These are phyloP conservation scores for Himalopsyche kuldschensis DNA, from an alignment of 2,888 invertebrate genomes.

Conservation along the genomic window DNA sequence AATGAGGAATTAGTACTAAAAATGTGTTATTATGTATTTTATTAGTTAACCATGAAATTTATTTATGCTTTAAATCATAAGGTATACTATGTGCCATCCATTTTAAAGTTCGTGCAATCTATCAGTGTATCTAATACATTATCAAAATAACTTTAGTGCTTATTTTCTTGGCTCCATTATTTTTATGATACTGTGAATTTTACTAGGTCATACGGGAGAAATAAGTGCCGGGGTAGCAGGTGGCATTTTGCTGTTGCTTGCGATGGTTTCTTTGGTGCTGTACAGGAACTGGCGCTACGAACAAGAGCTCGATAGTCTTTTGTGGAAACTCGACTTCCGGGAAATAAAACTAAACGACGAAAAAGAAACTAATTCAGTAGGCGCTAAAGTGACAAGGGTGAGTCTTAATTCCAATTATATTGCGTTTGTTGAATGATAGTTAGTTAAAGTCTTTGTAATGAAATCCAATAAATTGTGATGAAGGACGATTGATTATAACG, in stretches of 20 bases:
- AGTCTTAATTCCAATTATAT: background rate
- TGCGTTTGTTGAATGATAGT: background rate
- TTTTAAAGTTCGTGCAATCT: too few species aligned
- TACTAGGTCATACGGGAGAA: conserved; percentile 76
- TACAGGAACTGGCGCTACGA: conserved; percentile 93
- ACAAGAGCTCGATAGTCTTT: conserved; percentile 86
- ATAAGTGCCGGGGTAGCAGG: conserved; percentile 82
- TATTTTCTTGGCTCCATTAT: background rate
- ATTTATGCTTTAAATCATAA: too few species aligned
- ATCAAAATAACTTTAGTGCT: background rate
- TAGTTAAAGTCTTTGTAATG: background rate
- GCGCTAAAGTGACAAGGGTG: conserved; percentile 49
- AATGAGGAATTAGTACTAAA: too few species aligned
- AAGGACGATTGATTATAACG: background rate
- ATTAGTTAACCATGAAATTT: too few species aligned
- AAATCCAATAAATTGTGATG: background rate
- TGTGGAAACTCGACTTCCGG: conserved; percentile 93
- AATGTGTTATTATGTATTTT: too few species aligned
- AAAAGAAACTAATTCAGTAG: conserved; percentile 45
- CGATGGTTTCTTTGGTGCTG: conserved; percentile 73
- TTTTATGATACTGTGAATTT: background rate
- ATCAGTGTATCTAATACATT: background rate
- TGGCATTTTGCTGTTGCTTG: conserved; percentile 69
- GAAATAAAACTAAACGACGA: conserved; percentile 78
- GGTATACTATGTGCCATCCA: too few species aligned